Percentiles rank a stretch among this genome's conserved stretches.
phyloP scores from a whole-genome alignment of 2,888 invertebrate species.

The Ptychoptera contaminata region DNA sequence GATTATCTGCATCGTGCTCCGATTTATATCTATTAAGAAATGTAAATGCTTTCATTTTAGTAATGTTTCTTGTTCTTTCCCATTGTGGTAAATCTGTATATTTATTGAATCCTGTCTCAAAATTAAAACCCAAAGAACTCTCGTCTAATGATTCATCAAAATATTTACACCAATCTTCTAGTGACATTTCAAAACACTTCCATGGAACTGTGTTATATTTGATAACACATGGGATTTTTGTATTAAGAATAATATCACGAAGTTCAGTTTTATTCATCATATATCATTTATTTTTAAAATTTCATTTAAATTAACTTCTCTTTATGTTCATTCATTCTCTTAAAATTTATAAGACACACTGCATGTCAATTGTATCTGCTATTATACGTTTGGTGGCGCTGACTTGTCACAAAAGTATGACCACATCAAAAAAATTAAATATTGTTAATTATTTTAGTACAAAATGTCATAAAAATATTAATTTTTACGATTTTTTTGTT shows the following conservation, averaged over 20 bases:
- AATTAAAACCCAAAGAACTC: constrained; percentile 9
- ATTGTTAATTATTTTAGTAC: too few species aligned
- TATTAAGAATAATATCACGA: constrained; percentile 23
- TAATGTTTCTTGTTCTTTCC: constrained; percentile 53
- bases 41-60: constrained; percentile 42
- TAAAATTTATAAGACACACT: too few species aligned
- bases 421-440: too few species aligned
- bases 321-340: too few species aligned
- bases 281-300: too few species aligned
- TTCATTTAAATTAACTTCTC: too few species aligned
- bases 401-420: too few species aligned
- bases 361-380: too few species aligned
- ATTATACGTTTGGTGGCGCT: too few species aligned
- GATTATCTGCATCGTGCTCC: constrained; percentile 31
- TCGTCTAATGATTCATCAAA: constrained; percentile 8
- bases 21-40: constrained; percentile 38
- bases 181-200: constrained; percentile 19
- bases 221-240: constrained; percentile 21
- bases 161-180: constrained; percentile 20
- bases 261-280: too few species aligned
- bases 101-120: constrained; percentile 17
- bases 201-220: constrained; percentile 19
- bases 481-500: too few species aligned
- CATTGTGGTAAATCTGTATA: constrained; percentile 48
- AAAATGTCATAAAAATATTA: too few species aligned